phyloP scores from a whole-genome alignment of 2,888 invertebrate genomes.

The Aricia artaxerxes region DNA sequence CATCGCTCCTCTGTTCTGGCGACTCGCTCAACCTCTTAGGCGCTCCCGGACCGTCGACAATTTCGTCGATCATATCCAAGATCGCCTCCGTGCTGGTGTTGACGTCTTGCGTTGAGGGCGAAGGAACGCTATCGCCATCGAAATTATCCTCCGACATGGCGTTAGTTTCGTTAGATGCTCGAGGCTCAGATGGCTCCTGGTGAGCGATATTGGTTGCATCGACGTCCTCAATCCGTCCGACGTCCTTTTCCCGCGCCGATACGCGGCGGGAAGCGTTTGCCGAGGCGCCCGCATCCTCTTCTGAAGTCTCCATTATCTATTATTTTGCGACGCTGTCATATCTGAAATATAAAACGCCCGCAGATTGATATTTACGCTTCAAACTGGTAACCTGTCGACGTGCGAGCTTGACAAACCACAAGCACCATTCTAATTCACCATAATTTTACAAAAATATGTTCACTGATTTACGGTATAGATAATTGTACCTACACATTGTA shows the following conservation, averaged over 20 bases:
- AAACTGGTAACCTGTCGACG: constrained; percentile 78
- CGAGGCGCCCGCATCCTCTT: constrained; percentile 80
- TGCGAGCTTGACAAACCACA: constrained; percentile 78
- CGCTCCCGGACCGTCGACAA: constrained; percentile 72
- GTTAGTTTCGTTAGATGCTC: constrained; percentile 60
- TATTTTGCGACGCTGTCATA: constrained; percentile 76
- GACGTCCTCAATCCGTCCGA: constrained; percentile 67
- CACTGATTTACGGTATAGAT: constrained; percentile 74
- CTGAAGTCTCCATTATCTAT: constrained; percentile 81
- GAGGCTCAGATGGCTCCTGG: constrained; percentile 60
- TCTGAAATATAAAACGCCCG: constrained; percentile 77
- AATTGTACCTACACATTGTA: constrained; percentile 78
- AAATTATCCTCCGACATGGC: constrained; percentile 73
- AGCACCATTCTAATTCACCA: constrained; percentile 81
- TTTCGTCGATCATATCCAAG: constrained; percentile 77
- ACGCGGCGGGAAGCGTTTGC: constrained; percentile 76
- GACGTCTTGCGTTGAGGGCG: constrained; percentile 71
- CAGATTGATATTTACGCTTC: constrained; percentile 77
- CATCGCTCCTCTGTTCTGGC: constrained; percentile 42
- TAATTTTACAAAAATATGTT: constrained; percentile 76
- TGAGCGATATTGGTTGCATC: constrained; percentile 66
- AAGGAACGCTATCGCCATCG: constrained; percentile 73
- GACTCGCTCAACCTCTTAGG: constrained; percentile 61
- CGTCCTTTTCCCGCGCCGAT: constrained; percentile 79
- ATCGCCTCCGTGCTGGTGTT: constrained; percentile 77